Evolutionary conservation across 2,113 vertebrate species (phyloP).

Genomic region (Naja naja): DNA sequence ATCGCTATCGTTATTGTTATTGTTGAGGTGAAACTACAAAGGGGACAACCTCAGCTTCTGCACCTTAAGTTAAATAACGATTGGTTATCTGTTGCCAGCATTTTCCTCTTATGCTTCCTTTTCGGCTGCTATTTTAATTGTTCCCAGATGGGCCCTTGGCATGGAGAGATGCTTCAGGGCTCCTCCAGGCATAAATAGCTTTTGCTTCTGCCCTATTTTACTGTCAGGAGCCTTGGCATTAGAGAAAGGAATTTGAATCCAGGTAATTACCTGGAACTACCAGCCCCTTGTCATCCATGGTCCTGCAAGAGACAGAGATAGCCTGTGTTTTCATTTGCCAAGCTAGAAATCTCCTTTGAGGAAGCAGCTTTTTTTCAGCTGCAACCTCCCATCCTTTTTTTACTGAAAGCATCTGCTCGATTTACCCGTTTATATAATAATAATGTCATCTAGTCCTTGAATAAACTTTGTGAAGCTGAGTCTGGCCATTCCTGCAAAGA

Average conservation of each 20-base stretch:
- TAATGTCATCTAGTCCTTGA: slow-evolving; percentile 57
- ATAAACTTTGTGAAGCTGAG: slow-evolving; percentile 53
- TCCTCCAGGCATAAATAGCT: neutral
- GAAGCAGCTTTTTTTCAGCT: slow-evolving; percentile 37
- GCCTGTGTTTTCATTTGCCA: slow-evolving; percentile 30
- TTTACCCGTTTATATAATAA: slow-evolving; percentile 60
- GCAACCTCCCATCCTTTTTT: slow-evolving; percentile 43
- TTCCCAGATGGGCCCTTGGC: neutral
- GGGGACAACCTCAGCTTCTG: neutral
- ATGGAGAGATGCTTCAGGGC: neutral
- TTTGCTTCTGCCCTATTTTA: neutral
- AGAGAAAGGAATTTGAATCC: neutral
- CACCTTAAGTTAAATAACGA: neutral
- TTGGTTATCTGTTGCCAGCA: neutral
- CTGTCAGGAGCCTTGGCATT: neutral
- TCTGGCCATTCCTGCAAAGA: slow-evolving; percentile 39
- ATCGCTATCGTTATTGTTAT: neutral
- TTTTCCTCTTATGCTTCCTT: neutral
- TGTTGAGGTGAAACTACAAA: neutral
- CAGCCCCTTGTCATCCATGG: slow-evolving; percentile 11
- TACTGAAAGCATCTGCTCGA: slow-evolving; percentile 58
- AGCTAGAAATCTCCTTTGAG: slow-evolving; percentile 21
- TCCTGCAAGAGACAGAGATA: slow-evolving; percentile 6
- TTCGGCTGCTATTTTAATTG: neutral
- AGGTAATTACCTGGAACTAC: slow-evolving; percentile 22